Conservation (phyloP, 2,888 invertebrate species). For the Apodemia zela region DNA sequence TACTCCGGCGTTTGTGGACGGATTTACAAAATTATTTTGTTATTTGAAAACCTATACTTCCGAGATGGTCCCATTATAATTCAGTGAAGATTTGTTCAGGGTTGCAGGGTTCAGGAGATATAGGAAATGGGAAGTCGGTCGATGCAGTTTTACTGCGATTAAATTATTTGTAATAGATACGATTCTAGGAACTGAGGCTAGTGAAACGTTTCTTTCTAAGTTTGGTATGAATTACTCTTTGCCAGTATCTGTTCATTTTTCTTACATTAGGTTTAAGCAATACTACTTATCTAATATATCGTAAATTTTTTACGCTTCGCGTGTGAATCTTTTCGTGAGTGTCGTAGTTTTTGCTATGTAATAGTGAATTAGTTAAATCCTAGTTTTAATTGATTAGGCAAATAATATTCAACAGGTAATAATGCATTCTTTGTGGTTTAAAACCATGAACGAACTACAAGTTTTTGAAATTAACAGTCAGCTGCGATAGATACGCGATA, state of each 20-base stretch:
- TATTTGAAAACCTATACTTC: too few species aligned
- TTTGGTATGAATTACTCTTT: neutral
- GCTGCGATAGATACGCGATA: neutral
- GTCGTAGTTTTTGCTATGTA: constrained; percentile 11
- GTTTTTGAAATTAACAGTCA: neutral
- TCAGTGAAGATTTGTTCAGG: too few species aligned
- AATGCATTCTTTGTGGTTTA: neutral
- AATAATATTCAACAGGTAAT: neutral
- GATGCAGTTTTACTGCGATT: too few species aligned
- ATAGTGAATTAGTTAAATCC: constrained; percentile 1
- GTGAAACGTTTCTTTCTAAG: neutral
- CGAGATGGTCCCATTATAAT: too few species aligned
- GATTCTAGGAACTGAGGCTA: too few species aligned
- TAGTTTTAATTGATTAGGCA: constrained; percentile 2
- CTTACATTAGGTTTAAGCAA: constrained; percentile 11
- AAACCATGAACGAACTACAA: constrained; percentile 5
- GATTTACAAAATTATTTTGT: too few species aligned
- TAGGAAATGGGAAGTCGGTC: too few species aligned
- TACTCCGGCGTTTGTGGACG: too few species aligned
- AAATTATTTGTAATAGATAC: too few species aligned
- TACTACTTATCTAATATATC: constrained; percentile 6
- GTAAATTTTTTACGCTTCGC: constrained; percentile 10
- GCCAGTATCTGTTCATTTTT: neutral
- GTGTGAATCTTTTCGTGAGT: constrained; percentile 7
- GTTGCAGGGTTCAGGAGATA: too few species aligned